A percentile compares a stretch with the other conserved stretches of the same genome.
These are phyloP conservation scores for Astreopora myriophthalma DNA, from an alignment of 64 coral and sea anemone genomes.

Conservation along the genomic window DNA sequence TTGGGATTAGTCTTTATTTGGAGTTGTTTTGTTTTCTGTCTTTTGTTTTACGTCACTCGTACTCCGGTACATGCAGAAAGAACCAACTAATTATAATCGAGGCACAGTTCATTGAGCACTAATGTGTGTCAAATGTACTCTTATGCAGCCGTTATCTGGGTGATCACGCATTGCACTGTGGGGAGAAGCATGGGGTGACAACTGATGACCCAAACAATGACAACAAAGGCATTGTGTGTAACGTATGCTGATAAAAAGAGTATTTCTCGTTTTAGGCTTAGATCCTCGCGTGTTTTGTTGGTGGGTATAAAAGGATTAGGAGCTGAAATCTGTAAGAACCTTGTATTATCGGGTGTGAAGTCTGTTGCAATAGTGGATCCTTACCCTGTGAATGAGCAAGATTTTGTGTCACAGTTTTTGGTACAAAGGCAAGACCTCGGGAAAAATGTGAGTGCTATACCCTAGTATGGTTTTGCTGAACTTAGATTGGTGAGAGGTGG, in stretches of 20 bases:
- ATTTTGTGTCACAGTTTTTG: constrained; percentile 93
- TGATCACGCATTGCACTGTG: too few species aligned
- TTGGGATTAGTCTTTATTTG: too few species aligned
- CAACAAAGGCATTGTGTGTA: not conserved
- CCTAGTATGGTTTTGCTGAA: not conserved
- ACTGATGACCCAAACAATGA: not conserved
- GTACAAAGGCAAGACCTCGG: constrained; percentile 75
- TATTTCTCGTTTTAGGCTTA: constrained; percentile 55
- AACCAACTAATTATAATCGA: too few species aligned
- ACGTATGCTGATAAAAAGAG: not conserved
- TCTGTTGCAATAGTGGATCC: constrained; percentile 86
- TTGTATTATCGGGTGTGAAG: constrained; percentile 91
- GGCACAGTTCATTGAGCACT: too few species aligned
- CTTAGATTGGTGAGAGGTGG: too few species aligned
- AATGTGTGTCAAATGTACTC: too few species aligned
- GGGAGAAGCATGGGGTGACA: too few species aligned
- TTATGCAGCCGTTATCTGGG: too few species aligned
- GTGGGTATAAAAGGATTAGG: constrained; percentile 87
- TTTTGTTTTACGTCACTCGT: too few species aligned
- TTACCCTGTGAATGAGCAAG: constrained; percentile 71
- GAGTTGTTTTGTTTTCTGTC: too few species aligned
- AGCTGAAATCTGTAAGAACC: constrained; percentile 98
- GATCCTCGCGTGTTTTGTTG: constrained; percentile 90
- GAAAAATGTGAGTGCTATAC: constrained; percentile 83
- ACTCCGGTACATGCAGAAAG: too few species aligned